phyloP scores from a whole-genome alignment of 2,888 invertebrate genomes.

The Coronaproctus castanopsis region DNA sequence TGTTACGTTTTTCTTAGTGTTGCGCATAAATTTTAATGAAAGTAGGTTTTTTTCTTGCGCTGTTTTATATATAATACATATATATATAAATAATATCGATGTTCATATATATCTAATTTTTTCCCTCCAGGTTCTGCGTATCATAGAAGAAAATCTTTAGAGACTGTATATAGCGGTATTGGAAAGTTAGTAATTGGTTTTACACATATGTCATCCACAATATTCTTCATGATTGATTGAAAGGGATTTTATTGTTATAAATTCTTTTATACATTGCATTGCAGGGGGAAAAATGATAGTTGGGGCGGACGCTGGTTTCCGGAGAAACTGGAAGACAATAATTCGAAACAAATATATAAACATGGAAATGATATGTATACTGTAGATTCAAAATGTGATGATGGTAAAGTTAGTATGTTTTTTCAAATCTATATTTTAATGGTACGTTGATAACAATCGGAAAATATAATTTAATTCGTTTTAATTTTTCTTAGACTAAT shows the following conservation, averaged over 20 bases:
- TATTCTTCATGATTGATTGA: not conserved
- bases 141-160: not conserved
- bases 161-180: not conserved
- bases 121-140: not conserved
- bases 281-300: no score
- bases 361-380: constrained; percentile 33
- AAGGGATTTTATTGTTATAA: no score
- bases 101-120: no score
- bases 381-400: constrained; percentile 35
- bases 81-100: no score
- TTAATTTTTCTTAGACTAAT: constrained; percentile 30
- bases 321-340: constrained; percentile 21
- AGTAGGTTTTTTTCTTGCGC: no score
- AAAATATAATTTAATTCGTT: not conserved
- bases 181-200: not conserved
- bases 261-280: no score
- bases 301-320: constrained; percentile 30
- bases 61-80: no score
- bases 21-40: no score
- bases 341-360: constrained; percentile 15
- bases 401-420: constrained; percentile 35
- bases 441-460: not conserved
- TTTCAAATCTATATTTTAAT: not conserved
- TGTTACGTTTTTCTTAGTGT: no score
- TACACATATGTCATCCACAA: not conserved